Conservation (phyloP, 2,888 invertebrate species). For the Leptinotarsa tumamoca region DNA sequence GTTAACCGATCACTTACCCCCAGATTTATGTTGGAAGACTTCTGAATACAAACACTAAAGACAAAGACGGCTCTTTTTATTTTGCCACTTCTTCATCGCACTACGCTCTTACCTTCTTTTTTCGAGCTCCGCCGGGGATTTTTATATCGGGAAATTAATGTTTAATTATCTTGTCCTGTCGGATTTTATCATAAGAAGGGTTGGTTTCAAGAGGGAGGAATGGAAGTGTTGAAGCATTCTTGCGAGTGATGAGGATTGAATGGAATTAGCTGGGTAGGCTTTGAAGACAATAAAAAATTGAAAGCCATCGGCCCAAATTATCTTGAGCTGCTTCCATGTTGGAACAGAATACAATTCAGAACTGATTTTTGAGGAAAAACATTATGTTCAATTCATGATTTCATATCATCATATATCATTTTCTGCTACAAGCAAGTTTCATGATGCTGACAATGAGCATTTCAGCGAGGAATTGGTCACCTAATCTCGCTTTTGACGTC, state of each 20-base stretch:
- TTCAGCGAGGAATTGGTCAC: no score
- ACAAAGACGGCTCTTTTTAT: conserved; percentile 52
- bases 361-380: no score
- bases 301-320: no score
- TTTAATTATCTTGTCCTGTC: conserved; percentile 44
- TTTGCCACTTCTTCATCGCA: conserved; percentile 44
- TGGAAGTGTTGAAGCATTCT: conserved; percentile 25
- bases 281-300: background rate
- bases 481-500: no score
- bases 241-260: conserved; percentile 4
- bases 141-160: conserved; percentile 45
- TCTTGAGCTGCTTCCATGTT: no score
- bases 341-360: no score
- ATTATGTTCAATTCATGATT: no score
- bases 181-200: conserved; percentile 26
- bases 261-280: conserved; percentile 10
- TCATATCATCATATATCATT: no score
- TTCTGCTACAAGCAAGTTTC: no score
- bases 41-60: conserved; percentile 63
- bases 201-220: conserved; percentile 17
- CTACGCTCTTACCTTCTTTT: conserved; percentile 29
- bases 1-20: conserved; percentile 67
- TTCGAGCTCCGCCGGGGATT: conserved; percentile 36
- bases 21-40: conserved; percentile 66
- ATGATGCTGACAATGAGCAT: no score